phyloP scores from a whole-genome alignment of 2,113 vertebrate species.

The Grammomys surdaster region DNA sequence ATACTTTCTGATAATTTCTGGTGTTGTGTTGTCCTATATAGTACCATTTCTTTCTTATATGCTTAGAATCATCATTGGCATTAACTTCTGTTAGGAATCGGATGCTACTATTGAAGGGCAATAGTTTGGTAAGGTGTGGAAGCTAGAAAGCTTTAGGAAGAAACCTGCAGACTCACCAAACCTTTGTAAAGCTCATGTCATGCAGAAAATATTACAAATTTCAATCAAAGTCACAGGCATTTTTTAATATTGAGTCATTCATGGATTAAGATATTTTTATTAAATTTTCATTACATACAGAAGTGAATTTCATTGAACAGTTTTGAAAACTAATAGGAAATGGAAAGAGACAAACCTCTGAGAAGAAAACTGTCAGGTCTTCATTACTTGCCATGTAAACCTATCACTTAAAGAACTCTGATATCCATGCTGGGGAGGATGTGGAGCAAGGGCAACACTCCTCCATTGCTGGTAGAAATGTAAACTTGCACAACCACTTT shows the following conservation, averaged over 20 bases:
- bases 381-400: constrained; percentile 1
- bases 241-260: not conserved
- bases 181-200: not conserved
- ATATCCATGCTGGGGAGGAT: no score
- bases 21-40: not conserved
- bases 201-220: not conserved
- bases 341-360: not conserved
- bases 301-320: not conserved
- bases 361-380: not conserved
- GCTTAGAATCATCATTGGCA: not conserved
- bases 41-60: not conserved
- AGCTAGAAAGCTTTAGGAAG: not conserved
- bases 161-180: not conserved
- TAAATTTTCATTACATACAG: not conserved
- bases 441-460: no score
- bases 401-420: no score
- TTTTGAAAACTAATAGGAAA: not conserved
- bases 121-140: not conserved
- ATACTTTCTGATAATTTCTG: not conserved
- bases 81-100: not conserved
- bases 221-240: no score
- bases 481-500: no score
- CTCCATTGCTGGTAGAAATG: no score
- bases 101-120: not conserved
- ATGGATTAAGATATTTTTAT: not conserved